Base-by-base conservation (phyloP, 2,113 vertebrate species). In the Deroptyus accipitrinus region DNA sequence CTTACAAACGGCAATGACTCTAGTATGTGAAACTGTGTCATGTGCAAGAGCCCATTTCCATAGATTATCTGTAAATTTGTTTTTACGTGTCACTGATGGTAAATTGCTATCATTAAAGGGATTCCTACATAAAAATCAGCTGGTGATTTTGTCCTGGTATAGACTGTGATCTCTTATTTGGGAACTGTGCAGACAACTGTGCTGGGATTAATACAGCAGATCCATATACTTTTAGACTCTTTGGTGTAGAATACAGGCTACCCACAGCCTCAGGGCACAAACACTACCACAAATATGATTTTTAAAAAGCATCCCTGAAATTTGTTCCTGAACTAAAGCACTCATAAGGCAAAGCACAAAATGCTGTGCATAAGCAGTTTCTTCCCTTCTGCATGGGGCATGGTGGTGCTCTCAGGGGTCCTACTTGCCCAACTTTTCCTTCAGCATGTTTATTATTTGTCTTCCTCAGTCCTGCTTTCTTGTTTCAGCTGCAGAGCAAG, bases 51-150 rank as follows among this genome's bases (percentile, higher is more conserved):
- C 42, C 12, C 51, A 24, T 92, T 94, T 88, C 51, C 81, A 90
- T 16, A 90, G n/a, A 74, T 90, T 85, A 83, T 72, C 80, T 90
- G 39, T 55, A 96, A 90, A 95, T 96, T 83, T 88, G 10, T 59
- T 95, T 68, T 72, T 83, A 37, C 49, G 93, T 90, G 51, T 73
- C 27, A 11, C 33, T 88, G 68, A 64, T 81, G 49, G 68, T 64
- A 96, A 92, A 95, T 88, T 84, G 76, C 69, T 84, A 61, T 61
- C 46, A 77, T 74, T 90, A 81, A 91, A 90, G n/a, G 86, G 30
- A 90, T 78, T 69, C 64, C 39, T 81, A 75, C 63, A 62, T 61
- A 62, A 83, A 94, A 86, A 61, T 61, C 31, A 88, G 48, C 5
- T 4, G 3, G 23, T 67, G 55, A 83, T 67, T 88, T 86, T 75